A percentile compares a stretch with the other conserved stretches of the same genome.
phyloP scores from a whole-genome alignment of 2,888 invertebrate genomes.

The Erebia ligea region DNA sequence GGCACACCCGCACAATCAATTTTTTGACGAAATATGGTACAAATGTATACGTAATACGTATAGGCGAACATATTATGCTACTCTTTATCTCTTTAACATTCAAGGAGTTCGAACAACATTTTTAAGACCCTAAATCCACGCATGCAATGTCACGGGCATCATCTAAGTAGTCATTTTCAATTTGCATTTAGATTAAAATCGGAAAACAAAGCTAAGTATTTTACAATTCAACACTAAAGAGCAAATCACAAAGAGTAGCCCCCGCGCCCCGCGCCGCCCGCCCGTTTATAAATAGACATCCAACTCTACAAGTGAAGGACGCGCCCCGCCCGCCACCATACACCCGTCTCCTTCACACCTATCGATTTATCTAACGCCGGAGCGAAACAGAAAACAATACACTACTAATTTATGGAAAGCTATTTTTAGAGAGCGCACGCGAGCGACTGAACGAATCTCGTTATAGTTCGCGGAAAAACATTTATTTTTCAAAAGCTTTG shows the following conservation, averaged over 20 bases:
- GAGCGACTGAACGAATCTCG: conserved; percentile 61
- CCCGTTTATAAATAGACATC: conserved; percentile 43
- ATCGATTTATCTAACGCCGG: conserved; percentile 36
- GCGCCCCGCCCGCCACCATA: conserved; percentile 52
- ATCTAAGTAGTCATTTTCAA: background rate
- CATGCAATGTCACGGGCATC: no score
- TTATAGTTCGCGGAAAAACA: conserved; percentile 52
- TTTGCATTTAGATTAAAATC: background rate
- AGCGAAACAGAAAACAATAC: conserved; percentile 52
- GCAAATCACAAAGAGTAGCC: conserved; percentile 38
- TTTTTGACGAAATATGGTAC: no score
- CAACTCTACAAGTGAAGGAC: conserved; percentile 74
- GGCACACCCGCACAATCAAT: no score
- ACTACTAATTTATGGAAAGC: conserved; percentile 59
- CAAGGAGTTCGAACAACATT: no score
- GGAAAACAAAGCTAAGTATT: conserved; percentile 19
- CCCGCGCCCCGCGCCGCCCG: conserved; percentile 47
- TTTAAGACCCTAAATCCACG: no score
- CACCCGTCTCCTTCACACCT: conserved; percentile 50
- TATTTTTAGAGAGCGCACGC: conserved; percentile 74
- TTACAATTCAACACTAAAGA: conserved; percentile 13
- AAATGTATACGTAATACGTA: no score
- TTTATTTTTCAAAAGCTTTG: background rate
- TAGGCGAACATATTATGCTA: no score
- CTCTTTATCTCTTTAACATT: no score